A percentile compares a stretch with the other conserved stretches of the same genome.
Evolutionary conservation across 1,140 invertebrate genomes (phyloP).

Genomic region (Formica selysi): DNA sequence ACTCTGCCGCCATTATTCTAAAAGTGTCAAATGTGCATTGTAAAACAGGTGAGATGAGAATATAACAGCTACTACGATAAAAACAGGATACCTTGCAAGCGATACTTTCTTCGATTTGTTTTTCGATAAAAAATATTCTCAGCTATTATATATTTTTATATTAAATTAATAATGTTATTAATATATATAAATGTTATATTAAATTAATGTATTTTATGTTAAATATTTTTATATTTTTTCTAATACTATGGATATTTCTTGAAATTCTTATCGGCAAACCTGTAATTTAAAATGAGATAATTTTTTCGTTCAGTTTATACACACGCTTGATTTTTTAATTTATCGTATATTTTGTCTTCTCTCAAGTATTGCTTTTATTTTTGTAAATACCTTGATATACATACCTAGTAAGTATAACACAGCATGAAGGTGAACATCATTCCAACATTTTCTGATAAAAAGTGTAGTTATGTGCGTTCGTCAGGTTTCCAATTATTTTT

Average conservation of each 20-base stretch:
- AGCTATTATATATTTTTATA: neutral
- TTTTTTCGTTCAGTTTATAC: slow-evolving; percentile 5
- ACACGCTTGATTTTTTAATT: neutral
- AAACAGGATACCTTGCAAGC: neutral
- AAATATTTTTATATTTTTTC: neutral
- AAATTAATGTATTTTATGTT: neutral
- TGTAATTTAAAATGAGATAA: neutral
- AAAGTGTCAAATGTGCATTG: neutral
- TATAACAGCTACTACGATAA: neutral
- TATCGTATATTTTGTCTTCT: neutral
- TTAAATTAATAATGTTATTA: too few relatives aligned
- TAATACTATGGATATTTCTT: neutral
- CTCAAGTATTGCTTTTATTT: slow-evolving; percentile 12
- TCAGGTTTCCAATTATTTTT: slow-evolving; percentile 20
- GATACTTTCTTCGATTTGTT: neutral
- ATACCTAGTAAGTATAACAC: neutral
- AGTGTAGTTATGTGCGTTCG: neutral
- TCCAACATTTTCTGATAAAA: neutral
- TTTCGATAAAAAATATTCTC: neutral
- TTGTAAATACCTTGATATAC: neutral
- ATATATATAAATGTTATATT: neutral
- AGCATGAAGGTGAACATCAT: neutral
- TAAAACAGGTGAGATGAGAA: neutral
- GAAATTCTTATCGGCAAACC: neutral
- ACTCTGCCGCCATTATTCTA: neutral